Conservation (phyloP, 2,888 invertebrate species). For the Nebria salina region DNA sequence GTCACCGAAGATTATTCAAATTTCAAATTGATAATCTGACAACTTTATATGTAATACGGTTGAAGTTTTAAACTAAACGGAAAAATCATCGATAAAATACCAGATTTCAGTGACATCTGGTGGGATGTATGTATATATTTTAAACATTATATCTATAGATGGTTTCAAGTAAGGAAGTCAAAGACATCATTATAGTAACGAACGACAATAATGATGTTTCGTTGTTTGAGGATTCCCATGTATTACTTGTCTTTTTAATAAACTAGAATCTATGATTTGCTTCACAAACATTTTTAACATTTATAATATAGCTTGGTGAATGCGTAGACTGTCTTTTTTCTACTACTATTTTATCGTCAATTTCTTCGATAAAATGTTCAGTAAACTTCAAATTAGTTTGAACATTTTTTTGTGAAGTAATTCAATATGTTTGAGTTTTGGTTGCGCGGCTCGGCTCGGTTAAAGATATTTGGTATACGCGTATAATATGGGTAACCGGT, state of each 20-base stretch:
- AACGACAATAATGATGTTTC: neutral
- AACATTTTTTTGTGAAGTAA: conserved; percentile 7
- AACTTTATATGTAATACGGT: neutral
- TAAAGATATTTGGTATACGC: neutral
- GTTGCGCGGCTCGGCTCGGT: neutral
- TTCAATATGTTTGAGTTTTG: neutral
- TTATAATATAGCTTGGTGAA: neutral
- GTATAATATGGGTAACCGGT: conserved; percentile 9
- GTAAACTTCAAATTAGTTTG: neutral
- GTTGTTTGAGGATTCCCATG: neutral
- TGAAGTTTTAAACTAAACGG: neutral
- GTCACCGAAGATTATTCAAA: conserved; percentile 17
- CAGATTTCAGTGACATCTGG: conserved; percentile 24
- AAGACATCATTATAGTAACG: neutral
- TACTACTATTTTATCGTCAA: no score
- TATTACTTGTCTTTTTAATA: neutral
- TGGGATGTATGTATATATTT: neutral
- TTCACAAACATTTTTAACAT: neutral
- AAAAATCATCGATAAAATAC: neutral
- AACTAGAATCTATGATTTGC: neutral
- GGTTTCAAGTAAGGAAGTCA: neutral
- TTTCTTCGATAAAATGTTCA: neutral
- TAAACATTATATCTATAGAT: neutral
- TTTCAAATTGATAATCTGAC: conserved; percentile 25
- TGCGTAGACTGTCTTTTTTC: neutral